These are phyloP conservation scores for Diabrotica balteata DNA, from an alignment of 2,888 invertebrate species.

Conservation along the genomic window DNA sequence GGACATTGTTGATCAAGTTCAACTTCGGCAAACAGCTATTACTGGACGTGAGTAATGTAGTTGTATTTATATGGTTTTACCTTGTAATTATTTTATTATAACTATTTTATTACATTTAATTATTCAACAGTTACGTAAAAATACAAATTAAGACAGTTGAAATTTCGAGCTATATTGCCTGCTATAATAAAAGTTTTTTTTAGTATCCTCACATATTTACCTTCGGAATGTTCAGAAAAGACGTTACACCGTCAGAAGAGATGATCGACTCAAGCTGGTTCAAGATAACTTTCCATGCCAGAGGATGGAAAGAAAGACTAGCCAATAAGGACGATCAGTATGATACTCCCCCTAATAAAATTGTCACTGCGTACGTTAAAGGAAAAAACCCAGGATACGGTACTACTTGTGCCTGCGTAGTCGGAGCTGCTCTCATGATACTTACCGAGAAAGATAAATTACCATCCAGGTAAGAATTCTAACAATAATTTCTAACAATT, in stretches of 20 bases:
- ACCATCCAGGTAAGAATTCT: conserved; percentile 61
- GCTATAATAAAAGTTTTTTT: conserved; percentile 4
- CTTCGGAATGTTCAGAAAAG: conserved; percentile 25
- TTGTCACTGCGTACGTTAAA: conserved; percentile 71
- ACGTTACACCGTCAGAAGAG: conserved; percentile 57
- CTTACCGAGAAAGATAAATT: conserved; percentile 78
- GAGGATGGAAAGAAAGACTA: conserved; percentile 78
- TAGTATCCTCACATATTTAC: conserved; percentile 40
- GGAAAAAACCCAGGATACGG: conserved; percentile 85
- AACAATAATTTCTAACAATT: no score
- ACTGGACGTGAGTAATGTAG: conserved; percentile 63
- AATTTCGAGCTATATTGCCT: neutral
- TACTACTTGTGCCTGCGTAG: conserved; percentile 75
- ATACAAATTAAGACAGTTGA: neutral
- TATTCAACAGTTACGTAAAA: no score
- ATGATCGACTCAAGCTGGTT: conserved; percentile 70
- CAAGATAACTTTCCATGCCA: conserved; percentile 73
- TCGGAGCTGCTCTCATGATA: conserved; percentile 77
- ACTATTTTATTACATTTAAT: no score
- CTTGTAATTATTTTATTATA: no score
- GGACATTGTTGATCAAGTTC: conserved; percentile 62
- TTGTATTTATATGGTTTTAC: neutral
- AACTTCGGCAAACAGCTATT: conserved; percentile 70
- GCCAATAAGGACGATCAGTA: conserved; percentile 53
- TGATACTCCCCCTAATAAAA: conserved; percentile 65